phyloP scores from a whole-genome alignment of 1,140 invertebrate genomes.

The Cyclargus thomasi region DNA sequence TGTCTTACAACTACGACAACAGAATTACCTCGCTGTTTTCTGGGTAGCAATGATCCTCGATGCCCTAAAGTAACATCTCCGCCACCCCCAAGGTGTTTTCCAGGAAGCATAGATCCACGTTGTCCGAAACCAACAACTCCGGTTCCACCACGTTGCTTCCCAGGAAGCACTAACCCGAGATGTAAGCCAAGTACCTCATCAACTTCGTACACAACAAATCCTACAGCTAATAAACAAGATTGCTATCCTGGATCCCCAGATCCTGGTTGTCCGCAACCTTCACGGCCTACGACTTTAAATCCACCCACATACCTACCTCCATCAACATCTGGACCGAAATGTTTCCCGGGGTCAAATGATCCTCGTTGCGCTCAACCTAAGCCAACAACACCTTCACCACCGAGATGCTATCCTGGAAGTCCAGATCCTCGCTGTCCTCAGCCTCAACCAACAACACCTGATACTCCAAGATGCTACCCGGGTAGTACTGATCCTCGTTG shows the following conservation, averaged over 20 bases:
- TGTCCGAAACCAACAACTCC: conserved; percentile 33
- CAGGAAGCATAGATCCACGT: conserved; percentile 48
- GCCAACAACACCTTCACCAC: conserved; percentile 31
- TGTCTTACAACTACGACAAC: conserved; percentile 50
- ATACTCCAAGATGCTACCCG: conserved; percentile 54
- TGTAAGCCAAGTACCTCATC: conserved; percentile 28
- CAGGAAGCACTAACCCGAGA: conserved; percentile 55
- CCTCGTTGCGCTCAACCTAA: conserved; percentile 54
- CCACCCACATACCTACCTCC: conserved; percentile 35
- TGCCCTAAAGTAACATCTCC: conserved; percentile 42
- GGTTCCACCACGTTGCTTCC: conserved; percentile 43
- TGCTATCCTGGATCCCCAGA: conserved; percentile 66
- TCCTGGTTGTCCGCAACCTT: conserved; percentile 52
- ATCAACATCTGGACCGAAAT: conserved; percentile 31
- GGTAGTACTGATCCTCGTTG: conserved; percentile 66
- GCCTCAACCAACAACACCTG: conserved; percentile 33
- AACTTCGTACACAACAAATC: conserved; percentile 33
- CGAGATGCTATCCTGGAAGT: conserved; percentile 61
- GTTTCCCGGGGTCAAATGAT: conserved; percentile 63
- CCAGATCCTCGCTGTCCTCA: conserved; percentile 58
- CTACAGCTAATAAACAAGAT: conserved; percentile 24
- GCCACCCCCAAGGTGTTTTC: conserved; percentile 46
- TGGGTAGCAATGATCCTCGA: conserved; percentile 51
- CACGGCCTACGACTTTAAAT: conserved; percentile 35
- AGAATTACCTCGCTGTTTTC: conserved; percentile 35